Evolutionary conservation across 2,113 vertebrate species (phyloP), one percentile per base, ranked within the genome.

Genomic region (Gnathonemus longibarbis): DNA sequence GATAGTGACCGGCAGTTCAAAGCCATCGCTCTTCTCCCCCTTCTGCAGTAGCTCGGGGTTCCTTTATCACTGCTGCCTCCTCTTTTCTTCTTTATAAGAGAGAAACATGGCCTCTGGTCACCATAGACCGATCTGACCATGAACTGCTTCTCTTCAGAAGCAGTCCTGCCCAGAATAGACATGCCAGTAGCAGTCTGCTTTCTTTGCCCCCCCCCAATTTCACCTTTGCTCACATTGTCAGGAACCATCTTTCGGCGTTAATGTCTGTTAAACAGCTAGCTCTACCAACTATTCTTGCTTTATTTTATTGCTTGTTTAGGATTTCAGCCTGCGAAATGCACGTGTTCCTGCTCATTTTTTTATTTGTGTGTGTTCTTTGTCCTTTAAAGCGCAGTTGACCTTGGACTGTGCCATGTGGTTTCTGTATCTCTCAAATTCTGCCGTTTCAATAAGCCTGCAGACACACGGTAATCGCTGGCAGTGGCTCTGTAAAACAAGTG

Each of bases 1-100:
- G 93, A 95, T 95, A 94, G 93, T 5, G 90, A 89, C 87, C 92
- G 91, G 39, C 50, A 92, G 91, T 95, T 96, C 93, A 95, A 93
- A 95, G 92, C 91, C 91, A 91, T 92, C 84, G 6, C 74, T 80
- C 62, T 46, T 89, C 90, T 27, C 27, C 58, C 62, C 62, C 88
- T 48, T 31, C 56, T 92, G 91, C 85, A 90, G 92, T 94, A 94
- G 92, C 93, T 95, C 58, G 91, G 93, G 91, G 91, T 94, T 87
- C 84, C 92, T 90, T 96, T 95, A 94, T 94, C 93, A 94, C 66
- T 17, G 4, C 15, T 13, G 74, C 35, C 62, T 70, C 62, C 62
- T 70, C 10, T 31, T 70, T 21, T 7, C 53, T 11, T 10, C 46
- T 92, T 92, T 93, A 90, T 89, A 89, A 86, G 93, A 89, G 24